Percentiles rank a stretch among this genome's conserved stretches.
These are phyloP conservation scores for Epinephelus cyanopodus DNA, from an alignment of 2,113 vertebrate genomes.

Conservation along the genomic window DNA sequence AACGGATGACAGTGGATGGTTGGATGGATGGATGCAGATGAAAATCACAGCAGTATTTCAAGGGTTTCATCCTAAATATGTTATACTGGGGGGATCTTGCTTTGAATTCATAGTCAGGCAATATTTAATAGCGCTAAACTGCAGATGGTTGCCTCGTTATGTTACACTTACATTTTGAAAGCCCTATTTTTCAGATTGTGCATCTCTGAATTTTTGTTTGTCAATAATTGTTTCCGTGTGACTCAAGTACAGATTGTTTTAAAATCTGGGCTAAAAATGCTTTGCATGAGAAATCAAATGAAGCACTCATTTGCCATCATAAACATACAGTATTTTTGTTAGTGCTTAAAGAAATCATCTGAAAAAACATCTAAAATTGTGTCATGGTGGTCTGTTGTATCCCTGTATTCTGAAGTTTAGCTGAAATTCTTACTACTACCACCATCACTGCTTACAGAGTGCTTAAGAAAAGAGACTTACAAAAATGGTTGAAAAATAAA, in stretches of 20 bases:
- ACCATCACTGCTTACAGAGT: neutral
- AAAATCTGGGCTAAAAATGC: neutral
- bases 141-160: neutral
- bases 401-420: neutral
- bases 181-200: neutral
- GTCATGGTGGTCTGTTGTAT: neutral
- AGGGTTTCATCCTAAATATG: neutral
- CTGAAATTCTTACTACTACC: neutral
- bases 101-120: neutral
- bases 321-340: neutral
- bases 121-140: neutral
- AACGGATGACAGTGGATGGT: too few relatives aligned
- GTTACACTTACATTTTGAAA: neutral
- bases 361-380: neutral
- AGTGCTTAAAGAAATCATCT: neutral
- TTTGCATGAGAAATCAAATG: neutral
- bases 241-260: neutral
- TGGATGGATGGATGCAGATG: too few relatives aligned
- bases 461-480: neutral
- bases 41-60: too few relatives aligned
- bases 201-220: neutral
- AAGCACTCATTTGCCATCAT: neutral
- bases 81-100: neutral
- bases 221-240: neutral
- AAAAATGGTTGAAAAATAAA: neutral